Percentiles rank a stretch among this genome's conserved stretches.
Conservation (phyloP, 2,797 vertebrate genomes). For the Macropus fuliginosus region DNA sequence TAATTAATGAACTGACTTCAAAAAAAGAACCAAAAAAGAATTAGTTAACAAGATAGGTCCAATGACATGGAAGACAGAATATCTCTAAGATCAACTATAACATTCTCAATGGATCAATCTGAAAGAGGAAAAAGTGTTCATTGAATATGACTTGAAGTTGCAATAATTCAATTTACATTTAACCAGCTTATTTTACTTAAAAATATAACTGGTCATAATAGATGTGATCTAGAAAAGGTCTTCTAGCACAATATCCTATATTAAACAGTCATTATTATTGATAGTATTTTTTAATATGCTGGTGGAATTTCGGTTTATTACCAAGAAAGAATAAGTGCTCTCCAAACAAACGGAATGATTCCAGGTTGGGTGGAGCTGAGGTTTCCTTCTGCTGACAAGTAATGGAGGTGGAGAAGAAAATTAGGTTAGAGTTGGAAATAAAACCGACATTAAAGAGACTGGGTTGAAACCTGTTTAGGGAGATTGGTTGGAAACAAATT, state of each 20-base stretch:
- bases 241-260: background rate
- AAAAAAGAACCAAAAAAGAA: slow-evolving; percentile 5
- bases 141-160: background rate
- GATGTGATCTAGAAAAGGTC: background rate
- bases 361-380: background rate
- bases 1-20: background rate
- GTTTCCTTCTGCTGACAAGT: background rate
- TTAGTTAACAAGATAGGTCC: slow-evolving; percentile 19
- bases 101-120: slow-evolving; percentile 6
- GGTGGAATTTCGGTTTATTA: background rate
- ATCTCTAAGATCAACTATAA: background rate
- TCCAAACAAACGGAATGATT: background rate
- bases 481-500: background rate
- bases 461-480: background rate
- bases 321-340: background rate
- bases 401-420: background rate
- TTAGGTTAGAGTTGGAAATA: background rate
- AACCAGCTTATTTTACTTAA: slow-evolving; percentile 4
- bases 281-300: background rate
- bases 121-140: background rate
- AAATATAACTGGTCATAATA: background rate
- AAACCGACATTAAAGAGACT: background rate
- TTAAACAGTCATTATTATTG: background rate
- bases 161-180: slow-evolving; percentile 13
- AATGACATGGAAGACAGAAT: background rate